Evolutionary conservation across 2,113 vertebrate species (phyloP).

Genomic region (Scomber japonicus): DNA sequence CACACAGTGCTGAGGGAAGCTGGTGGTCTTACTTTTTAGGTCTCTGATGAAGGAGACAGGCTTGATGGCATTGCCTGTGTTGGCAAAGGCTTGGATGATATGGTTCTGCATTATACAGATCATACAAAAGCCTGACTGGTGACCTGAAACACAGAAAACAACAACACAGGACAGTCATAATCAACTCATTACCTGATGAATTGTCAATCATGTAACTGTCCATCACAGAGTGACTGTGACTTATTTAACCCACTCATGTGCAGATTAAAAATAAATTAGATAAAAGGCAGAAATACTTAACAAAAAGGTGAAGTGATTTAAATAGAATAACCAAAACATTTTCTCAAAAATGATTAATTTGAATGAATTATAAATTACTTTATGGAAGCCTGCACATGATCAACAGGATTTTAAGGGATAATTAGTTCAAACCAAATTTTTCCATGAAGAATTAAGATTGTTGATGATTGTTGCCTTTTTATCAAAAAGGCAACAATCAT

Average conservation of each 20-base stretch:
- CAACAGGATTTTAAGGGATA: too few relatives aligned
- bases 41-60: constrained; percentile 94
- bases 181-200: background rate
- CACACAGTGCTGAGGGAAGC: background rate
- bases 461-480: too few relatives aligned
- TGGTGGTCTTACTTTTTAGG: constrained; percentile 91
- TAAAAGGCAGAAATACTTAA: background rate
- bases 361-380: too few relatives aligned
- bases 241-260: too few relatives aligned
- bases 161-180: background rate
- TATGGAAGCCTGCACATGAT: too few relatives aligned
- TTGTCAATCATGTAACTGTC: background rate
- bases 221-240: background rate
- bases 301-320: background rate
- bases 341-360: background rate
- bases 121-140: constrained; percentile 96
- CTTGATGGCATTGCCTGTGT: constrained; percentile 95
- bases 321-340: background rate
- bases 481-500: too few relatives aligned
- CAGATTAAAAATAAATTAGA: too few relatives aligned
- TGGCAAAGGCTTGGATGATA: constrained; percentile 93
- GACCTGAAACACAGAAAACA: constrained; percentile 84
- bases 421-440: background rate
- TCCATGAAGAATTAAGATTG: background rate
- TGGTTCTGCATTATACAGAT: constrained; percentile 98